Evolutionary conservation across 2,888 invertebrate species (phyloP).

Genomic region (Andrena hattorfiana): DNA sequence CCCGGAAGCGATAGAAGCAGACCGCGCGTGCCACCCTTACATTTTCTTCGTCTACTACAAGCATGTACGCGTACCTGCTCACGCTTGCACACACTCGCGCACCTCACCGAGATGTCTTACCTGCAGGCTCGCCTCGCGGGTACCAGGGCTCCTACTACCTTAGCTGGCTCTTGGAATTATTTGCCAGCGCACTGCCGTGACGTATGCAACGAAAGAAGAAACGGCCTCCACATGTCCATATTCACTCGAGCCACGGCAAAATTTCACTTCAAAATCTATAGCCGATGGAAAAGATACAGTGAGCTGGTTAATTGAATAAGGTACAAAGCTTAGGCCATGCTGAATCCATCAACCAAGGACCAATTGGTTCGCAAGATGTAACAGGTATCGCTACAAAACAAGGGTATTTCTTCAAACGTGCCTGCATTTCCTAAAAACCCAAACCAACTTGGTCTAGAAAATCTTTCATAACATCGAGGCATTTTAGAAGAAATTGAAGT

Average conservation of each 20-base stretch:
- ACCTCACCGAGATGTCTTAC: conserved; percentile 31
- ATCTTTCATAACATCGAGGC: too few species aligned
- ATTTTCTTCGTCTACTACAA: conserved; percentile 65
- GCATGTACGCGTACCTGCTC: conserved; percentile 36
- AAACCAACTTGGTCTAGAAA: too few species aligned
- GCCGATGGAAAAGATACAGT: neutral
- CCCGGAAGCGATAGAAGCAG: conserved; percentile 84
- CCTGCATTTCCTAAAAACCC: too few species aligned
- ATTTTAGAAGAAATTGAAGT: too few species aligned
- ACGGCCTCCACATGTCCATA: neutral
- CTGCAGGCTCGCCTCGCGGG: conserved; percentile 40
- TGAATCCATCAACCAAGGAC: too few species aligned
- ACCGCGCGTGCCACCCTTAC: conserved; percentile 83
- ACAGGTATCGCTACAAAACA: too few species aligned
- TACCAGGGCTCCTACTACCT: conserved; percentile 25
- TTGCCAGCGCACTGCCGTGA: conserved; percentile 8
- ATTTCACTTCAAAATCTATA: neutral
- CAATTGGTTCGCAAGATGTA: too few species aligned
- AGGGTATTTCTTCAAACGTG: too few species aligned
- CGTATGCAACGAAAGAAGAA: conserved; percentile 19
- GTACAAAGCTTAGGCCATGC: too few species aligned
- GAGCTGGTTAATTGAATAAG: neutral
- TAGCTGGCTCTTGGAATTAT: conserved; percentile 38
- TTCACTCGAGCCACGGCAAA: neutral
- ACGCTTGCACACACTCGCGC: conserved; percentile 39